phyloP scores from a whole-genome alignment of 2,113 vertebrate species.

The Tachycineta bicolor region DNA sequence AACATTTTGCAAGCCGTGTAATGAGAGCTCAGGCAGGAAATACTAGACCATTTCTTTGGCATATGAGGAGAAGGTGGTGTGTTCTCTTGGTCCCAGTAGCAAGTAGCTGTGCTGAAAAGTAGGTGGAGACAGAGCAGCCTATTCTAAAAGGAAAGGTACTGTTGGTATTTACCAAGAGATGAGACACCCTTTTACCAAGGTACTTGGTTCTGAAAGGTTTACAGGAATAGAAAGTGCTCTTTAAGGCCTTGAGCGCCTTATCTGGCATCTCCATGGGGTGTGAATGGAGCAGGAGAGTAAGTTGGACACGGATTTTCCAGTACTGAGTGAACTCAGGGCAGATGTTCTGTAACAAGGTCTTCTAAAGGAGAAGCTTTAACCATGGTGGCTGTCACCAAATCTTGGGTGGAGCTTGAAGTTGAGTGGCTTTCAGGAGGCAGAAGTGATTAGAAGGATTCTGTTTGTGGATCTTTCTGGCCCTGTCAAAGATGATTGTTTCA shows the following conservation, averaged over 20 bases:
- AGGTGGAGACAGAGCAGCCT: not conserved
- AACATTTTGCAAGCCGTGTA: not conserved
- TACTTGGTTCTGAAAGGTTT: not conserved
- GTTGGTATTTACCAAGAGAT: not conserved
- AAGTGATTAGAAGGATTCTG: not conserved
- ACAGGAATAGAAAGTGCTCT: not conserved
- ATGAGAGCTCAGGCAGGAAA: not conserved
- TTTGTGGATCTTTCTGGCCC: accelerated
- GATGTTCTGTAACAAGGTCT: not conserved
- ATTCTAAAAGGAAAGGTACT: not conserved
- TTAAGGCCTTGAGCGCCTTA: not conserved
- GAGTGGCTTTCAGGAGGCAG: not conserved
- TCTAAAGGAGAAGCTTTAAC: not conserved
- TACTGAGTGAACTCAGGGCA: accelerated
- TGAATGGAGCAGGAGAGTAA: no score
- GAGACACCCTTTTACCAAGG: not conserved
- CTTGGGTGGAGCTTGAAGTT: not conserved
- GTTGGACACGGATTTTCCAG: not conserved
- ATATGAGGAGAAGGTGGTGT: not conserved
- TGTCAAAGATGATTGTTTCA: not conserved
- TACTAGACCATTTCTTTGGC: not conserved
- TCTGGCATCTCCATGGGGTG: not conserved
- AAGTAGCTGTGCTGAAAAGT: not conserved
- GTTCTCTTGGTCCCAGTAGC: not conserved
- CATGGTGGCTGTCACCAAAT: no score